Evolutionary conservation across 2,888 invertebrate species (phyloP), one percentile per base, ranked within the genome.

Genomic region (Amblyjoppa proteus): DNA sequence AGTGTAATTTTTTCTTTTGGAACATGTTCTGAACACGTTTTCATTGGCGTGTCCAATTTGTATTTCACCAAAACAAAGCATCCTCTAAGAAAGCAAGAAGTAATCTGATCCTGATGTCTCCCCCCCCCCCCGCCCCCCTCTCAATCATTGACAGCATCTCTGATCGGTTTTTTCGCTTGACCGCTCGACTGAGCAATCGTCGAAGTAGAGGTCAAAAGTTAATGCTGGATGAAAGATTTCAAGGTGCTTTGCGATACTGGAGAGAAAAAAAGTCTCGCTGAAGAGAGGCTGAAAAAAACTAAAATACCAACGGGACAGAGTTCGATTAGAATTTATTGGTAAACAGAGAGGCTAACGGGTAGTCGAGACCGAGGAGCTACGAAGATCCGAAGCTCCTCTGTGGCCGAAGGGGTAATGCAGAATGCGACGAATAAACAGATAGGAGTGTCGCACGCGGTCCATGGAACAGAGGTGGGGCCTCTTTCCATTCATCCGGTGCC

Each of bases 401-500:
- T 20, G 20, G 13, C 38, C 25, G 53, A 28, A n/a, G 66, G 51
- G 28, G 53, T 20, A 20, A 74, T 53, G 78, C 45, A 61, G 61
- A 84, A 79, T 71, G 73, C 74, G 53, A 66, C 79, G 68, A 80
- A 79, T 51, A 81, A 76, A 70, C 80, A 78, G 74, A 71, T 82
- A 85, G 87, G 69, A 74, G 82, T 82, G 85, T 85, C 79, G 78
- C 87, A 87, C 87, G 84, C 81, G 82, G 74, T 64, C 38, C 74
- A 25, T 56, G 66, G 16, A 69, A 41, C 28, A 51, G 38, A 56
- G 66, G 20, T n/a, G 75, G 58, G 53, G 66, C 56, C 56, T 73
- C 56, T 75, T 73, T 87, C 87, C 89, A 89, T 89, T 89, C 90
- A 91, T 91, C 87, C 74, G 75, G 78, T 77, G 71, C 82, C 74